Evolutionary conservation across 2,797 vertebrate species (phyloP), one percentile per base, ranked within the genome.

Genomic region (Acanthurus tractus): DNA sequence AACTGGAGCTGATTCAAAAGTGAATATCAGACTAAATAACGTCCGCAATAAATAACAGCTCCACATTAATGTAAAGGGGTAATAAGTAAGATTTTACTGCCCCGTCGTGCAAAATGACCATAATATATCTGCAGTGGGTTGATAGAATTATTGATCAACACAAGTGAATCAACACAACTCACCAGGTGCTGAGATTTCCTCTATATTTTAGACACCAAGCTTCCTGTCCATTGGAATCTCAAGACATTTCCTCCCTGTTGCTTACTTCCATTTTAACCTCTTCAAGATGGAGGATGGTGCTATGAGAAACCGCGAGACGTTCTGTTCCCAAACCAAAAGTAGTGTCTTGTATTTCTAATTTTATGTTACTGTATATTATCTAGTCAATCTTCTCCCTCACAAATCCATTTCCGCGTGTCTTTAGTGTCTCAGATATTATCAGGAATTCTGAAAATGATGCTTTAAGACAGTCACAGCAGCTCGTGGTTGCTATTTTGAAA

Each of bases 51-150:
- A 92, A 91, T 90, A 88, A 86, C 52, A n/a, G 29, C 76, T 77
- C 58, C 67, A 78, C 81, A 89, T 90, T 89, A 86, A 81, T 78
- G 80, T 87, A 85, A 75, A 70, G 64, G 83, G 81, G 89, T 79
- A 86, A 86, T 88, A 89, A 90, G 84, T 86, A 86, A 76, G 82
- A 86, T 90, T 92, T 89, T 87, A 88, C 86, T 88, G 85, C 89
- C 44, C 63, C 46, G 8, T 80, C 22, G 1, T 71, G 77, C 74
- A 86, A 81, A 91, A 88, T 89, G 82, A 89, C 83, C 59, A 74
- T 78, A 89, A 88, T 91, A 91, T 86, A 90, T 93, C 87, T 88
- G 76, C 42, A 11, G 13, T 17, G 59, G 65, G 74, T 59, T 90
- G 79, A 92, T 90, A 55, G 85, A 77, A 80, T 82, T 87, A 87